phyloP scores from a whole-genome alignment of 2,113 vertebrate species.

The Oryctolagus cuniculus region DNA sequence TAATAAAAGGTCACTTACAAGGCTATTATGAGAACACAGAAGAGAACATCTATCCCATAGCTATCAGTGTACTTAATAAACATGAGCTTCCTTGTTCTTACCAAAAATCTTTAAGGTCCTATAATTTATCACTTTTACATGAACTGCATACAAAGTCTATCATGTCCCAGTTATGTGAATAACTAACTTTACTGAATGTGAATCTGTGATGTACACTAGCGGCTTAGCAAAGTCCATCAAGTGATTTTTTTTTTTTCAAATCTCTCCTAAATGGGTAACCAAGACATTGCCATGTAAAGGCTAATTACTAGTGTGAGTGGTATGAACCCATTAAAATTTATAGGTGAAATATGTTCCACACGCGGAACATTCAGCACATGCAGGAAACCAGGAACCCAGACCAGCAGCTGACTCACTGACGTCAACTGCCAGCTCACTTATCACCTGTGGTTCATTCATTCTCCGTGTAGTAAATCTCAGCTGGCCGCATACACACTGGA shows the following conservation, averaged over 20 bases:
- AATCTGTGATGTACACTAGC: neutral
- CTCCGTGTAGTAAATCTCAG: slow-evolving; percentile 3
- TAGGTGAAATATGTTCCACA: neutral
- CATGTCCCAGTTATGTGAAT: slow-evolving; percentile 19
- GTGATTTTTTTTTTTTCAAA: neutral
- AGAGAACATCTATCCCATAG: neutral
- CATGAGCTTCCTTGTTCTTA: neutral
- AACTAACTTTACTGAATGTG: slow-evolving; percentile 21
- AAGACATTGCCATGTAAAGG: slow-evolving; percentile 20
- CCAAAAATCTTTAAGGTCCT: neutral
- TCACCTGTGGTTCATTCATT: slow-evolving; percentile 22
- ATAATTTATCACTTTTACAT: neutral
- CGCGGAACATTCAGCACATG: neutral
- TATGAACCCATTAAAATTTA: slow-evolving; percentile 29
- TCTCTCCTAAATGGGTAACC: neutral
- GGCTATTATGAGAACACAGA: neutral
- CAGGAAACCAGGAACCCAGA: neutral
- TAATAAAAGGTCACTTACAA: slow-evolving; percentile 29
- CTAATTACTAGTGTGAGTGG: neutral
- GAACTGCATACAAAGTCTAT: neutral
- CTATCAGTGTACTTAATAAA: neutral
- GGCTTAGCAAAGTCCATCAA: neutral
- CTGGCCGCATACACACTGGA: neutral
- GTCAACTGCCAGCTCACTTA: neutral
- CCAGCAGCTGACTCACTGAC: neutral